Percentiles rank a stretch among this genome's conserved stretches.
Evolutionary conservation across 2,113 vertebrate species (phyloP).

Genomic region (Crypturellus undulatus): DNA sequence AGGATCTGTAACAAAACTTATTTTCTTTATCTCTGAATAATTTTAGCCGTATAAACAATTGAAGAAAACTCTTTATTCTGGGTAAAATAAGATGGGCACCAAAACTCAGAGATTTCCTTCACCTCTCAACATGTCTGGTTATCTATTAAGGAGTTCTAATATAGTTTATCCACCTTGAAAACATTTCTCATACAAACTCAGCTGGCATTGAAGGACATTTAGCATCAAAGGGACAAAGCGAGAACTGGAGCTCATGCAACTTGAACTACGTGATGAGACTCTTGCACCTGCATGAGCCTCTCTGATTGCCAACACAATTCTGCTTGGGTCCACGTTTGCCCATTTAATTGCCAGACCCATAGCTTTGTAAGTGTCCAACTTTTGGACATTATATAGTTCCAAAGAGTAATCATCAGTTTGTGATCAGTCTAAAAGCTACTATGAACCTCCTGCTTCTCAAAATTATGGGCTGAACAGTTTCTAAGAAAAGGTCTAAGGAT

Average conservation of each 20-base stretch:
- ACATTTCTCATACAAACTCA: neutral
- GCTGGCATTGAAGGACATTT: neutral
- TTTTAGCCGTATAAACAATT: neutral
- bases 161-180: neutral
- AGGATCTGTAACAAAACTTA: neutral
- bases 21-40: neutral
- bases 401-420: neutral
- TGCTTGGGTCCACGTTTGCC: neutral
- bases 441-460: neutral
- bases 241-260: neutral
- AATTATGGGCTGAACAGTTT: neutral
- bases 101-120: neutral
- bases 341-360: rapidly evolving
- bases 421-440: neutral
- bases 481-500: neutral
- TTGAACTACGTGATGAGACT: neutral
- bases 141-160: neutral
- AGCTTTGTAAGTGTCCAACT: neutral
- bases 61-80: neutral
- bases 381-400: neutral
- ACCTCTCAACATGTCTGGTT: neutral
- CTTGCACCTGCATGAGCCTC: neutral
- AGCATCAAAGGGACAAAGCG: neutral
- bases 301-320: neutral
- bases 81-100: neutral